Evolutionary conservation across 2,113 vertebrate genomes (phyloP), one percentile per base, ranked within the genome.

Genomic region (Chinchilla lanigera): DNA sequence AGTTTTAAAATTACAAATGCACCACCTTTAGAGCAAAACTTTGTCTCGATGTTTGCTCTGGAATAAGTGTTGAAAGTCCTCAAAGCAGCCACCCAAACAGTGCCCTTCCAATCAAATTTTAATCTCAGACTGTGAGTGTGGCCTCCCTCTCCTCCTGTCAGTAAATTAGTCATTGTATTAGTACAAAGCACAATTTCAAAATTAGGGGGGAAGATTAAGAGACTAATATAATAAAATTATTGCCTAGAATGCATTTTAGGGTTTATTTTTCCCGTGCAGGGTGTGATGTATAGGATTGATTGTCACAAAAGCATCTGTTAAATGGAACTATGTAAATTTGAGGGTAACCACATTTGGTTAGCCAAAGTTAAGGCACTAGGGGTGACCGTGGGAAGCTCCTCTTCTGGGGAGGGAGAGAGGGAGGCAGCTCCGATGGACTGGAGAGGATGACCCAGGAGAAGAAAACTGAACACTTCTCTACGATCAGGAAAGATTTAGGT

Each of bases 281-380:
- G 33, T 78, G 90, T 52, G 28, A 83, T 95, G 93, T 92, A 82
- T 93, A 52, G 61, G 73, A 77, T 7, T 50, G 75, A 78, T 83
- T 86, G 52, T 95, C 85, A 92, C n/a, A 90, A 95, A 95, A 89
- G 47, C 88, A 71, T 78, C 56, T 52, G 24, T 90, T 96, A 93
- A 93, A 81, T 67, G 60, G 60, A 88, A 86, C 92, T 86, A 88
- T 83, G 95, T 92, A 96, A 96, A 97, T 95, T 12, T 95, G 90
- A 97, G 87, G 63, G 47, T 65, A 73, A 87, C 90, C 92, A 38
- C 16, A 96, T 97, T 97, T 97, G 97, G 96, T 94, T 96, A 97
- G 77, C 52, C 60, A 94, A 97, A 96, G 93, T 80, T 92, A 94
- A 96, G 91, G 77, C 86, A 41, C 54, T 13, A 17, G 63, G 58